Evolutionary conservation across 2,888 invertebrate species (phyloP), one percentile per base, ranked within the genome.

Genomic region (Trissoscelio sp.): DNA sequence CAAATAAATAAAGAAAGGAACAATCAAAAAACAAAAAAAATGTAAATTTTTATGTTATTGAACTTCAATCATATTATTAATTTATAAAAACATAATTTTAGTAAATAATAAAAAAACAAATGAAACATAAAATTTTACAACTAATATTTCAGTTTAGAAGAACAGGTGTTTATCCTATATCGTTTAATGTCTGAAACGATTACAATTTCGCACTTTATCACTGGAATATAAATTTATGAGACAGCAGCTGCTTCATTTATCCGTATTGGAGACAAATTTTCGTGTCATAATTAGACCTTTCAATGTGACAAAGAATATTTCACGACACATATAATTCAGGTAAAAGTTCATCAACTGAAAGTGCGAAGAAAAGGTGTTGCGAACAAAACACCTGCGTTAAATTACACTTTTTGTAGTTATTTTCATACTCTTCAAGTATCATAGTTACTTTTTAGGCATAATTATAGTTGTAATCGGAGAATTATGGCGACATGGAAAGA

Each of bases 141-240:
- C n/a, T n/a, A n/a, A n/a, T n/a, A n/a, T n/a, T n/a, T n/a, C n/a
- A 89, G 89, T 90, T 89, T 86, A 85, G 82, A 74, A 72, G 81
- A 88, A 89, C 88, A 88, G 85, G 79, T 81, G 57, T 57, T 22
- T 22, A 22, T 58, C 44, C 24, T 44, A 28, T 6, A 51, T 22
- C 14, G 28, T 12, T n/a, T n/a, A n/a, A 7, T 51, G 51, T n/a
- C 44, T 18, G 18, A 12, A 12, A 14, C 14, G 42, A 14, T 7
- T 12, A 42, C 12, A 42, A 42, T 14, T 42, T 9, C 7, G 42
- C 14, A 14, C n/a, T 20, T 57, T 42, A 7, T 42, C 22, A 7
- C n/a, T 1, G 20, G 12, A 42, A 18, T 39, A 42, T 42, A 42
- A 42, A 22, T 58, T 39, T 11, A 7, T 20, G 18, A 37, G 39